phyloP scores from a whole-genome alignment of 2,113 vertebrate species.

The Lophura nycthemera region DNA sequence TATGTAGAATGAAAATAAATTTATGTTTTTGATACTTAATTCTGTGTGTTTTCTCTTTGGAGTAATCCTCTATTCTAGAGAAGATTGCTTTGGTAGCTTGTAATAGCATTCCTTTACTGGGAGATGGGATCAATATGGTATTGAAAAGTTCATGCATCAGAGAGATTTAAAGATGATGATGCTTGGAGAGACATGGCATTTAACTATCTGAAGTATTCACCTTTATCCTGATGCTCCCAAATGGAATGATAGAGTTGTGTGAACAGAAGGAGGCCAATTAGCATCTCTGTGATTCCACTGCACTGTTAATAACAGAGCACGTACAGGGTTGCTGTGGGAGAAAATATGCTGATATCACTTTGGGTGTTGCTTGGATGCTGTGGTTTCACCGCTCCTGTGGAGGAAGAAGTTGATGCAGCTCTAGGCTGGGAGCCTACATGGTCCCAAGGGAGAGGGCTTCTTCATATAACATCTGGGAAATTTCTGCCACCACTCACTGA shows the following conservation, averaged over 20 bases:
- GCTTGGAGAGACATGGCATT: not conserved
- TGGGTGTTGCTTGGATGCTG: fast-evolving
- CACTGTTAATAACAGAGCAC: too few relatives aligned
- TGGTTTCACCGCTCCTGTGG: not conserved
- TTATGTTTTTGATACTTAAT: constrained; percentile 33
- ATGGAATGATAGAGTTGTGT: not conserved
- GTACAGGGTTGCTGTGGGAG: not conserved
- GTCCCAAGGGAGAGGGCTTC: fast-evolving
- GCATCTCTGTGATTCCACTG: not conserved
- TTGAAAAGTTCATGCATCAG: not conserved
- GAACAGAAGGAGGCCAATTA: not conserved
- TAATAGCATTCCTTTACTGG: not conserved
- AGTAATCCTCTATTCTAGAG: not conserved
- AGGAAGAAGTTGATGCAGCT: not conserved
- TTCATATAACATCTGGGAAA: not conserved
- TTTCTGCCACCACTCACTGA: not conserved
- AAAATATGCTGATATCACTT: too few relatives aligned
- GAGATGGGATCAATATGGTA: not conserved
- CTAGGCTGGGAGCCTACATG: fast-evolving
- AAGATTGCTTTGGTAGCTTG: not conserved
- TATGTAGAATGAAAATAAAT: constrained; percentile 31
- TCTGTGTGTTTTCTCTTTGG: not conserved
- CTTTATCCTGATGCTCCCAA: not conserved
- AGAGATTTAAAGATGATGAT: not conserved
- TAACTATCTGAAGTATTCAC: not conserved